phyloP scores from a whole-genome alignment of 2,888 invertebrate species.

The Oscheius sp. region DNA sequence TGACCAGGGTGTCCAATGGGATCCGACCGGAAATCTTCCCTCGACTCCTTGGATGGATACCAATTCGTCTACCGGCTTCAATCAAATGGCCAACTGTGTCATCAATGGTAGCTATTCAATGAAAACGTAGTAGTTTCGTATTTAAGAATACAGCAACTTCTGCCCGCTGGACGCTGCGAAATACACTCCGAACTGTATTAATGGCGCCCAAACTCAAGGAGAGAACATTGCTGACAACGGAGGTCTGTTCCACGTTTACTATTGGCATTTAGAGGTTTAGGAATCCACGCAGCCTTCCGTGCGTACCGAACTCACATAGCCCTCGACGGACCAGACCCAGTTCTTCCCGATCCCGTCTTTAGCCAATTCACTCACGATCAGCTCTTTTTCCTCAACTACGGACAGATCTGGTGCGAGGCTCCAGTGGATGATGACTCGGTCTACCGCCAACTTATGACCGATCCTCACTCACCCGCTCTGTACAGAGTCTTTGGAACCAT shows the following conservation, averaged over 20 bases:
- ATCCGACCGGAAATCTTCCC: conserved; percentile 56
- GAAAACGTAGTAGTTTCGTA: background rate
- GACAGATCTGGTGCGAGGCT: conserved; percentile 67
- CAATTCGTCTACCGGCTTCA: conserved; percentile 44
- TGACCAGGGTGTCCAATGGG: conserved; percentile 77
- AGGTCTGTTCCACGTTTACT: background rate
- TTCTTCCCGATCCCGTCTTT: conserved; percentile 57
- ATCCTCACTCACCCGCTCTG: conserved; percentile 67
- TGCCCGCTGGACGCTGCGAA: conserved; percentile 52
- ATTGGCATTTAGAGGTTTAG: conserved; percentile 11
- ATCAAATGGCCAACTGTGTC: conserved; percentile 61
- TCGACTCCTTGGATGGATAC: conserved; percentile 54
- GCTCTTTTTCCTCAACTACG: conserved; percentile 69
- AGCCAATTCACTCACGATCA: conserved; percentile 67
- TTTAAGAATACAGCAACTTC: conserved; percentile 58
- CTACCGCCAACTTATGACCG: conserved; percentile 58
- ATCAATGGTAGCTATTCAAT: conserved; percentile 41
- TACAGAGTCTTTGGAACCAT: conserved; percentile 60
- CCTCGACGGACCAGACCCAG: conserved; percentile 64
- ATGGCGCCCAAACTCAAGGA: conserved; percentile 77
- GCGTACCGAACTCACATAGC: conserved; percentile 61
- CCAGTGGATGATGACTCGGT: conserved; percentile 42
- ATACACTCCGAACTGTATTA: conserved; percentile 69
- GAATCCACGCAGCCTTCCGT: conserved; percentile 64
- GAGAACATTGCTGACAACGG: conserved; percentile 79